These are phyloP conservation scores for Dromaius novaehollandiae DNA, from an alignment of 2,113 vertebrate genomes.

Conservation along the genomic window DNA sequence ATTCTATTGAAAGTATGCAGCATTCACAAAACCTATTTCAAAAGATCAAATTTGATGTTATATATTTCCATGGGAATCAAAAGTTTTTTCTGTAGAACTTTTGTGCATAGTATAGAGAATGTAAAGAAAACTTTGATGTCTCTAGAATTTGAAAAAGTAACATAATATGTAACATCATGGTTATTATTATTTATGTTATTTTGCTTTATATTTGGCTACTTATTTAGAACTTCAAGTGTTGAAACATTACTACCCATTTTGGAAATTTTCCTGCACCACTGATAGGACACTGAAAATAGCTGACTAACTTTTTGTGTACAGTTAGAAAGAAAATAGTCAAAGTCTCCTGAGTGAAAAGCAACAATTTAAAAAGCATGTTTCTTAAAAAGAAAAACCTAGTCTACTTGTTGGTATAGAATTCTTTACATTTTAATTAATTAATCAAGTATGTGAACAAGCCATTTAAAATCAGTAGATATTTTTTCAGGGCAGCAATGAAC, in stretches of 20 bases:
- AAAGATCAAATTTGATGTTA: conserved; percentile 57
- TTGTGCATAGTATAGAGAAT: background rate
- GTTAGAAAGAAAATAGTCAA: background rate
- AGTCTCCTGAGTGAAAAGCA: background rate
- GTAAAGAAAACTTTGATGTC: background rate
- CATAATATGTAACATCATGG: background rate
- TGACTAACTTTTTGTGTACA: background rate
- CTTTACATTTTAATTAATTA: background rate
- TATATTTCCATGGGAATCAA: background rate
- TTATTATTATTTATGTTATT: background rate
- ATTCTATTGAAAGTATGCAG: conserved; percentile 46
- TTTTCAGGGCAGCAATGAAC: background rate
- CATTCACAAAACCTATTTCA: conserved; percentile 47
- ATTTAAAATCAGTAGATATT: background rate
- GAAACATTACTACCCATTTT: background rate
- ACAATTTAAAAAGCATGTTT: background rate
- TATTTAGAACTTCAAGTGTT: background rate
- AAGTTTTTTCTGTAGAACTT: background rate
- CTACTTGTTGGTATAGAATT: background rate
- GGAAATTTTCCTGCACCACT: background rate
- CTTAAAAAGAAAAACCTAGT: background rate
- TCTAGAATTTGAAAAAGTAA: background rate
- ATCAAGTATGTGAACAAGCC: background rate
- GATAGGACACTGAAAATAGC: too few relatives aligned
- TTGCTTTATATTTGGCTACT: background rate